Conservation (phyloP, 2,113 vertebrate species). For the Baryphthengus martii region DNA sequence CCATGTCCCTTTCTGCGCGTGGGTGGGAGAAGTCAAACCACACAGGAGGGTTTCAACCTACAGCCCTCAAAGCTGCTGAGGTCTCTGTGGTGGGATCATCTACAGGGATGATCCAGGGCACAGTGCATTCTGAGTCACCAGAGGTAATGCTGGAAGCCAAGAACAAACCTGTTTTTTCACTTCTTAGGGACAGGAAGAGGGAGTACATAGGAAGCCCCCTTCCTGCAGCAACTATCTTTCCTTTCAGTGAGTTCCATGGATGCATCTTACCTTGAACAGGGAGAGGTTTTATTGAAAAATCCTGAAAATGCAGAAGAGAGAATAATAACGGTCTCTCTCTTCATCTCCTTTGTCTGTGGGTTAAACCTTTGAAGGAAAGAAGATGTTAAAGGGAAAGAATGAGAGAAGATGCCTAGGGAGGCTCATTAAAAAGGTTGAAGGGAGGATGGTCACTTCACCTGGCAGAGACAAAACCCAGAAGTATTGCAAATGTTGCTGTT, state of each 20-base stretch:
- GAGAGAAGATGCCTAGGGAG: not conserved
- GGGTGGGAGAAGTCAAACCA: not conserved
- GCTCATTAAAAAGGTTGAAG: not conserved
- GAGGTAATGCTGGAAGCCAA: not conserved
- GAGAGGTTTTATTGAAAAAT: not conserved
- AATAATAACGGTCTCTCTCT: not conserved
- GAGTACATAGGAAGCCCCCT: too few species aligned
- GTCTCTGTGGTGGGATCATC: accelerated
- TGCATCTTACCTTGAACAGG: not conserved
- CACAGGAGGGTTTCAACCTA: not conserved
- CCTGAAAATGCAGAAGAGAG: not conserved
- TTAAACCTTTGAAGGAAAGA: not conserved
- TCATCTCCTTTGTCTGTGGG: not conserved
- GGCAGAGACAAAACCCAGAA: not conserved
- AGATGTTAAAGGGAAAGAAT: too few species aligned
- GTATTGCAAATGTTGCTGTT: not conserved
- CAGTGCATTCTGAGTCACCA: not conserved
- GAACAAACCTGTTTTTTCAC: accelerated
- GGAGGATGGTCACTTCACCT: not conserved
- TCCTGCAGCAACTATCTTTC: not conserved
- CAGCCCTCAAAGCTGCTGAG: not conserved
- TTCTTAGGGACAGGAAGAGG: not conserved
- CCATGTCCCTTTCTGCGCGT: not conserved
- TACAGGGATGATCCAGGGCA: not conserved
- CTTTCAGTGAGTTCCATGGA: not conserved